Percentiles rank a stretch among this genome's conserved stretches.
Evolutionary conservation across 2,888 invertebrate species (phyloP).

Genomic region (Lochmaea crataegi): DNA sequence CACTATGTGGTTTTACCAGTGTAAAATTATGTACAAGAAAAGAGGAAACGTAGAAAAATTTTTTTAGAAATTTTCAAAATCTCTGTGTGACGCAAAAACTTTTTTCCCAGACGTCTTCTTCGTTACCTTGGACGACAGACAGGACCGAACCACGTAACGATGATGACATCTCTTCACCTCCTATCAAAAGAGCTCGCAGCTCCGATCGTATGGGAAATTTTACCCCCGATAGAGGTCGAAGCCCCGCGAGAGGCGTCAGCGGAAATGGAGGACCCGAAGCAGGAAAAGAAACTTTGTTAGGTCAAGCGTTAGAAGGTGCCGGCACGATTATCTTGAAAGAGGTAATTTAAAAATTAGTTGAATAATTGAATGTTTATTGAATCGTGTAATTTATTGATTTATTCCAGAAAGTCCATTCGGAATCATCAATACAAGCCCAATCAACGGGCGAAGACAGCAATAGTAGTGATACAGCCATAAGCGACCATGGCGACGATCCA

Average conservation of each 20-base stretch:
- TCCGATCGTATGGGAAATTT: slow-evolving; percentile 66
- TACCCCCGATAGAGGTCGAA: slow-evolving; percentile 66
- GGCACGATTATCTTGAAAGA: slow-evolving; percentile 66
- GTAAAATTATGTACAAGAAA: no score
- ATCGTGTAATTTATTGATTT: no score
- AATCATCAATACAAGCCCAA: slow-evolving; percentile 73
- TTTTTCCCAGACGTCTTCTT: slow-evolving; percentile 68
- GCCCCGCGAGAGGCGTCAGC: slow-evolving; percentile 69
- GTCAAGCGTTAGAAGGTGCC: slow-evolving; percentile 83
- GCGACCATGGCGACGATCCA: slow-evolving; percentile 74
- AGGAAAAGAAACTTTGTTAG: slow-evolving; percentile 72
- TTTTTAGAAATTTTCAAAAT: no score
- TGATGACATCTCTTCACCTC: slow-evolving; percentile 74
- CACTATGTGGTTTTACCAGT: no score
- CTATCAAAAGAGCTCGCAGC: slow-evolving; percentile 77
- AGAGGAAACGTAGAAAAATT: no score
- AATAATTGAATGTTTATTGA: background rate
- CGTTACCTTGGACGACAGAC: slow-evolving; percentile 73
- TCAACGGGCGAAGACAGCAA: slow-evolving; percentile 82
- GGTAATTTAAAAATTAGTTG: slow-evolving; percentile 43
- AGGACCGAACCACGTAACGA: slow-evolving; percentile 62
- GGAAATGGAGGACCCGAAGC: slow-evolving; percentile 30
- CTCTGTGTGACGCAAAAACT: background rate
- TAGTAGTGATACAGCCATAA: slow-evolving; percentile 85
- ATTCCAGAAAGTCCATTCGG: slow-evolving; percentile 64